phyloP scores from a whole-genome alignment of 2,888 invertebrate genomes.

The Micropterix aruncella region DNA sequence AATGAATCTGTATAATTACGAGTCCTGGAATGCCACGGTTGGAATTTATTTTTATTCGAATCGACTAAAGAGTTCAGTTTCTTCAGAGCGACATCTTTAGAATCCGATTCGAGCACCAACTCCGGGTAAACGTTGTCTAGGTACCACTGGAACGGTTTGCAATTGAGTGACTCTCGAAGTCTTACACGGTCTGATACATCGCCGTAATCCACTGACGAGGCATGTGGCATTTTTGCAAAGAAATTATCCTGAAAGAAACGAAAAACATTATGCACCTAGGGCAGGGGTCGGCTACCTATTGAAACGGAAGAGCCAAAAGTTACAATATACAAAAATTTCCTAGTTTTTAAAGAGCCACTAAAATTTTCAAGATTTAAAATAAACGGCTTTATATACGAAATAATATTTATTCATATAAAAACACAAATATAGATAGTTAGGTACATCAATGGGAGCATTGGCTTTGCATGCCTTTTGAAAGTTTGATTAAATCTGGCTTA shows the following conservation, averaged over 20 bases:
- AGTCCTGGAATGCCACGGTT: slow-evolving; percentile 75
- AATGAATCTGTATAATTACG: slow-evolving; percentile 59
- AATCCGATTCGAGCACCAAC: slow-evolving; percentile 48
- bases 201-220: slow-evolving; percentile 51
- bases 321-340: slow-evolving; percentile 3
- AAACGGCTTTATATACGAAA: no score
- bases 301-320: not conserved
- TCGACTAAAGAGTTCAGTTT: slow-evolving; percentile 45
- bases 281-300: not conserved
- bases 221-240: slow-evolving; percentile 48
- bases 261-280: slow-evolving; percentile 2
- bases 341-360: no score
- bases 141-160: slow-evolving; percentile 81
- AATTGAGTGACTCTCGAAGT: slow-evolving; percentile 59
- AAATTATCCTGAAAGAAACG: slow-evolving; percentile 54
- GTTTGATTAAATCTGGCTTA: no score
- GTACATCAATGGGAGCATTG: no score
- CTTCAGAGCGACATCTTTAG: slow-evolving; percentile 36
- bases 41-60: slow-evolving; percentile 46
- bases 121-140: slow-evolving; percentile 75
- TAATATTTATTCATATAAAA: no score
- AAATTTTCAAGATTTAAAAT: no score
- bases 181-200: slow-evolving; percentile 62
- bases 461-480: no score
- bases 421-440: no score